phyloP scores from a whole-genome alignment of 2,888 invertebrate genomes.

The Athalia circularis region DNA sequence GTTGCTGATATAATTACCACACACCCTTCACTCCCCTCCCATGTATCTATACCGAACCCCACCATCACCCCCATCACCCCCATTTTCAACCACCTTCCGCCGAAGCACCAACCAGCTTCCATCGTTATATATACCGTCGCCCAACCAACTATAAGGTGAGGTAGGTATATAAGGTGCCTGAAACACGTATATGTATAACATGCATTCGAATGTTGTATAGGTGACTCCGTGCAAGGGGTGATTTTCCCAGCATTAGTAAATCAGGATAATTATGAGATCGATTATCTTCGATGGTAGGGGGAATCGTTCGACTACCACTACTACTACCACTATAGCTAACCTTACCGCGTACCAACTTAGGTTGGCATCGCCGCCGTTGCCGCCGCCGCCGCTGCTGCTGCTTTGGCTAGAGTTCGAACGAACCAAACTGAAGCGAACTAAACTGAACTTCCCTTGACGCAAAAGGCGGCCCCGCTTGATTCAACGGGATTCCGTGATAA shows the following conservation, averaged over 20 bases:
- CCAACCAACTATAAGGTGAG: conserved; percentile 10
- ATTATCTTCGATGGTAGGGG: conserved; percentile 60
- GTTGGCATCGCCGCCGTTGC: too few species aligned
- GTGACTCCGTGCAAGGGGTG: conserved; percentile 53
- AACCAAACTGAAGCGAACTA: conserved; percentile 16
- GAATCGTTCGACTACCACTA: conserved; percentile 22
- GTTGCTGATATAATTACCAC: conserved; percentile 74
- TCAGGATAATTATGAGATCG: conserved; percentile 70
- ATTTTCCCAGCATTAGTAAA: conserved; percentile 67
- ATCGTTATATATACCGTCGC: neutral
- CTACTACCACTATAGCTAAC: neutral
- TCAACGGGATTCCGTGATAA: conserved; percentile 39
- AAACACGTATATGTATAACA: neutral
- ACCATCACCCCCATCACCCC: neutral
- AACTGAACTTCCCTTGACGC: conserved; percentile 27
- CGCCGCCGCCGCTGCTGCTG: too few species aligned
- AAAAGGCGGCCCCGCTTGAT: conserved; percentile 10
- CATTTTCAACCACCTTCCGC: neutral
- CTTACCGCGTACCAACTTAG: neutral
- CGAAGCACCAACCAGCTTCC: neutral
- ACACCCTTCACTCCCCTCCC: conserved; percentile 50
- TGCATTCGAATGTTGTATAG: neutral
- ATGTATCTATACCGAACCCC: too few species aligned
- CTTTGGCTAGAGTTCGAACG: too few species aligned
- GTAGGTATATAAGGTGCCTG: conserved; percentile 17